phyloP scores from a whole-genome alignment of 2,888 invertebrate species.

The Agriotes lineatus region DNA sequence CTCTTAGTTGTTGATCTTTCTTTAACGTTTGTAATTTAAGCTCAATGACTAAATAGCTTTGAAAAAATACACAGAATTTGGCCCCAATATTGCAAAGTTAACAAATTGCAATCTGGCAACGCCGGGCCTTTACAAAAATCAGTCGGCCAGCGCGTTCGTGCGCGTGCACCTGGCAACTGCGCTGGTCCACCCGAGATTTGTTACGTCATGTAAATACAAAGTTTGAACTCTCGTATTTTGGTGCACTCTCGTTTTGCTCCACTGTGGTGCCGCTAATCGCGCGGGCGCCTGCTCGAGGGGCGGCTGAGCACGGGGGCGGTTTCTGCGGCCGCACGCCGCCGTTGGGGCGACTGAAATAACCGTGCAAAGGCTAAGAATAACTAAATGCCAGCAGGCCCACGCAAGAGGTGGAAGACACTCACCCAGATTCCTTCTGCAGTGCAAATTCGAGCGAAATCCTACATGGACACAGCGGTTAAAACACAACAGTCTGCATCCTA shows the following conservation, averaged over 20 bases:
- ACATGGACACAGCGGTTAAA: constrained; percentile 13
- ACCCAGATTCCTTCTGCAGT: constrained; percentile 3
- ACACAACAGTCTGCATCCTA: constrained; percentile 1
- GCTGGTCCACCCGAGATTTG: constrained; percentile 23
- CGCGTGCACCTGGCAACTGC: constrained; percentile 27
- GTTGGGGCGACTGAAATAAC: constrained; percentile 16
- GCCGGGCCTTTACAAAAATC: constrained; percentile 38
- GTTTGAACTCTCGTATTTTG: constrained; percentile 24
- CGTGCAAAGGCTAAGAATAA: constrained; percentile 11
- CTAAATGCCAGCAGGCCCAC: constrained; percentile 8
- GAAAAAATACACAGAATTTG: no score
- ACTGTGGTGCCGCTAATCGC: neutral
- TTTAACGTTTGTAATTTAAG: no score
- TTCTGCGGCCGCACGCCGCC: neutral
- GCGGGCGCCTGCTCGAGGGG: neutral
- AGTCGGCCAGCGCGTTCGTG: constrained; percentile 28
- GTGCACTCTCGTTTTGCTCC: neutral
- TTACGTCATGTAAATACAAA: constrained; percentile 40
- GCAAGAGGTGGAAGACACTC: constrained; percentile 6
- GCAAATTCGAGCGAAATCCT: constrained; percentile 2
- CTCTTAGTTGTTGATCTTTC: no score
- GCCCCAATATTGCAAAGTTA: no score
- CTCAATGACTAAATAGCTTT: no score
- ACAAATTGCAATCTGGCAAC: no score
- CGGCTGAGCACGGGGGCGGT: neutral